Conservation (phyloP, 2,113 vertebrate genomes). For the Atlantisia rogersi region DNA sequence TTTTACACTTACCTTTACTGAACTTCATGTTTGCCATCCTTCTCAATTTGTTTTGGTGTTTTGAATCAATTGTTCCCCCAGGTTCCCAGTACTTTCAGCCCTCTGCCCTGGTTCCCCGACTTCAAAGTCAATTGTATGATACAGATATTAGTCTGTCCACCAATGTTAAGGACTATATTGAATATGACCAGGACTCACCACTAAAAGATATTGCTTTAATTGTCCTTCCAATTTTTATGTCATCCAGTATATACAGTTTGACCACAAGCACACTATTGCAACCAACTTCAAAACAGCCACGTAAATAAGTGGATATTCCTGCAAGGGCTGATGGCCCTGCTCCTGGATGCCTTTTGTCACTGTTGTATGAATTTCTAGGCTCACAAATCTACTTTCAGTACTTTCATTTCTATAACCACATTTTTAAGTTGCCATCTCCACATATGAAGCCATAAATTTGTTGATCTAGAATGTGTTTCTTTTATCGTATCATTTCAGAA, state of each 20-base stretch:
- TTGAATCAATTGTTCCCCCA: not conserved
- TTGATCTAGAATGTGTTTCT: not conserved
- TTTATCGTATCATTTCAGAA: not conserved
- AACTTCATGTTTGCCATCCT: not conserved
- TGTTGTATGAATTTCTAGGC: not conserved
- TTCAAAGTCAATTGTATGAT: not conserved
- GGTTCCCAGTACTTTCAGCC: not conserved
- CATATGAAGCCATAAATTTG: not conserved
- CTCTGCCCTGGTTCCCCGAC: not conserved
- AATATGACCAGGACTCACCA: not conserved
- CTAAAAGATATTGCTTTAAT: not conserved
- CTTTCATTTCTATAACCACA: not conserved
- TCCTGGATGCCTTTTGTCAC: not conserved
- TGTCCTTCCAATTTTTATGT: not conserved
- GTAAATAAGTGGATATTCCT: not conserved
- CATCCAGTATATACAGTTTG: not conserved
- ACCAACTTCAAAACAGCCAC: not conserved
- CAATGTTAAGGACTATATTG: not conserved
- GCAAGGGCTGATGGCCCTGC: not conserved
- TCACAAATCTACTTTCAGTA: not conserved
- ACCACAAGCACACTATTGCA: not conserved
- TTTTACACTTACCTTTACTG: not conserved
- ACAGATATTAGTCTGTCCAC: not conserved
- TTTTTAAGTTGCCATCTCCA: not conserved
- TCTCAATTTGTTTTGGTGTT: not conserved